Evolutionary conservation across 2,113 vertebrate species (phyloP), one percentile per base, ranked within the genome.

Genomic region (Mesitornis unicolor): DNA sequence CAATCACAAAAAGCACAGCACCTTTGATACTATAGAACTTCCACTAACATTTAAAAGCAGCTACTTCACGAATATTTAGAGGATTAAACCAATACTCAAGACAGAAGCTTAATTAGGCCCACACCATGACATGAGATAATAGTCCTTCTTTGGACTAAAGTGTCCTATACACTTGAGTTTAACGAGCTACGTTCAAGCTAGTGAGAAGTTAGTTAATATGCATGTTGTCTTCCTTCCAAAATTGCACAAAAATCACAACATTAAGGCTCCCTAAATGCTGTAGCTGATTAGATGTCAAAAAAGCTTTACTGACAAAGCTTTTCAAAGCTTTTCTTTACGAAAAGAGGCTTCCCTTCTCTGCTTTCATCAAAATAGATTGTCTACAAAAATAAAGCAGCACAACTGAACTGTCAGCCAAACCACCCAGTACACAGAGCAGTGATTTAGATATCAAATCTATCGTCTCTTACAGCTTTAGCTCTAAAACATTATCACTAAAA

Each of bases 1-100:
- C 63, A 84, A 31, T 43, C n/a, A 36, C 1, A 1, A 89, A 75
- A 70, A 75, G 17, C 3, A 16, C 0, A 1, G 54, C 1, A 4
- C 19, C 5, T 81, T 24, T 48, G 10, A 59, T 64, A 79, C 25
- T 65, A 20, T 1, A 38, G 16, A 91, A 90, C 40, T 35, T 24
- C 29, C 24, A 83, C 1, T 35, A 17, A 15, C 17, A 64, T 33
- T 79, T 65, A 85, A 11, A 91, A 85, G 42, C 10, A 82, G 9
- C 10, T 53, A 15, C 2, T 36, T 73, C 53, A 51, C 25, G 4
- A 83, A 71, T 60, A 91, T 48, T 79, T 68, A 64, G 13, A 22
- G 26, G 24, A 69, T 15, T 76, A 67, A 82, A 93, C 16, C 4
- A 88, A 67, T 14, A 89, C 47, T 69, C n/a, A 59, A 35, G 35